Evolutionary conservation across 2,113 vertebrate species (phyloP), one percentile per base, ranked within the genome.

Genomic region (Syrrhaptes paradoxus): DNA sequence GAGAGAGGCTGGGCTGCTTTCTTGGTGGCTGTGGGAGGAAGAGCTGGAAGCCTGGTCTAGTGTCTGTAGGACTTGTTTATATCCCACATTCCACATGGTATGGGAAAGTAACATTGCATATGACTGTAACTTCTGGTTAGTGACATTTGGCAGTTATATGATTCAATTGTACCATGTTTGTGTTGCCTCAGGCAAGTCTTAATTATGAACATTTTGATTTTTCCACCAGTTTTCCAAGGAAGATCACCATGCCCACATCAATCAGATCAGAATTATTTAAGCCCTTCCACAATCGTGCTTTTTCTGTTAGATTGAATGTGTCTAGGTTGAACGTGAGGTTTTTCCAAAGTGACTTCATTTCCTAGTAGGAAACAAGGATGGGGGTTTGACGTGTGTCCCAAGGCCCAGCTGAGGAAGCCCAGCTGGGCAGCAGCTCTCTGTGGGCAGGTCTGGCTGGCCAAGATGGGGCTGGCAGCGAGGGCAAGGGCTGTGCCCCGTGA

Each of bases 261-360:
- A 28, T 89, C 74, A 73, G 71, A 77, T 62, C 36, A 80, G 46
- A 76, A 83, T 87, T 79, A 82, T 70, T 83, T 75, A 67, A 63
- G 38, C 45, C 32, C 26, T 73, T 85, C 43, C 85, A 72, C 87
- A 95, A 76, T 76, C 59, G 67, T 73, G 46, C 20, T 87, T 79
- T 84, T 85, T 87, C 80, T 46, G 74, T 94, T 76, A 87, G 67
- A 20, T 4, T 92, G 79, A 80, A 63, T 80, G 43, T 28, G 31
- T 67, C 46, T 92, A 66, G 67, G 88, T 59, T 72, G 28, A 49
- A 91, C 41, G 26, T 36, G 70, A 87, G 66, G 66, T 89, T 96
- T 95, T 95, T 91, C 62, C 66, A 82, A 13, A 29, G 62, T 89
- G 51, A 95, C 54, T 88, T 94, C 67, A 95, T 85, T 94, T 95